Conservation (phyloP, 2,797 vertebrate species). For the Pteronotus mesoamericanus region DNA sequence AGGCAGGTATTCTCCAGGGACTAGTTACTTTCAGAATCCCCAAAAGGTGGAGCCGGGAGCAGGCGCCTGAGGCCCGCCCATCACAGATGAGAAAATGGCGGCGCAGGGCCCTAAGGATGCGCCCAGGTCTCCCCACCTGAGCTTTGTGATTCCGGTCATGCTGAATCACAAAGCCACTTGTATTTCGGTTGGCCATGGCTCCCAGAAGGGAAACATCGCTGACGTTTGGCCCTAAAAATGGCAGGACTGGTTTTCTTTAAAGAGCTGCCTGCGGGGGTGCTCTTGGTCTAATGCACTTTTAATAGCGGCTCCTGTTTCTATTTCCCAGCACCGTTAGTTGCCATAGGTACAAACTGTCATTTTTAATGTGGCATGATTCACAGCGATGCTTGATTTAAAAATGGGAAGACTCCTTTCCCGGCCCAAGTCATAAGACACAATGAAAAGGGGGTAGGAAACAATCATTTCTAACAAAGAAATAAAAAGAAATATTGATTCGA, state of each 20-base stretch:
- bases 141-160: background rate
- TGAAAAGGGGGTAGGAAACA: background rate
- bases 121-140: background rate
- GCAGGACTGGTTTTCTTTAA: constrained; percentile 36
- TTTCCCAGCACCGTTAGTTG: background rate
- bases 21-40: background rate
- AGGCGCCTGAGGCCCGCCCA: background rate
- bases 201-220: background rate
- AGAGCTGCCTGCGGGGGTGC: background rate
- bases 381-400: background rate
- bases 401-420: background rate
- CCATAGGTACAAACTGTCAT: constrained; percentile 40
- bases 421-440: background rate
- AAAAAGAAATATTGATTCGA: background rate
- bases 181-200: background rate
- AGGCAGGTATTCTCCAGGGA: background rate
- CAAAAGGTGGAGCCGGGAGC: too few species aligned
- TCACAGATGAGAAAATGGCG: background rate
- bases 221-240: constrained; percentile 21
- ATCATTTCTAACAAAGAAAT: background rate
- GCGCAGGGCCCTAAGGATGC: too few species aligned
- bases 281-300: background rate
- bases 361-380: constrained; percentile 28
- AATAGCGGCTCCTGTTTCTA: background rate
- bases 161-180: background rate